A percentile compares a stretch with the other conserved stretches of the same genome.
Evolutionary conservation across 2,888 invertebrate genomes (phyloP).

Genomic region (Harpalus rufipes): DNA sequence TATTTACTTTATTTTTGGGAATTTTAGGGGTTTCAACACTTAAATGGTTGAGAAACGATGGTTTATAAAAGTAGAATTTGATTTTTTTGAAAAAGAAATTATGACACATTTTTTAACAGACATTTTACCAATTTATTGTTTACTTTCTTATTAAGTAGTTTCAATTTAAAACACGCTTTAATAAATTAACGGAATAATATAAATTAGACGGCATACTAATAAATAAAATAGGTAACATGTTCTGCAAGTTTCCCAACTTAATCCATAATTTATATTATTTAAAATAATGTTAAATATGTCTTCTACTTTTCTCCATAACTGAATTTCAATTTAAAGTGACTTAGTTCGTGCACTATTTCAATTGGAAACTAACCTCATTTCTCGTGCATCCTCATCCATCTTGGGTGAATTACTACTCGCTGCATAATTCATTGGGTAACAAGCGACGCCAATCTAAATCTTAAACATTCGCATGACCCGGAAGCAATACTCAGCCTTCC

Average conservation of each 20-base stretch:
- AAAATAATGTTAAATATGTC: background rate
- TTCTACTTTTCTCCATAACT: background rate
- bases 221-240: too few species aligned
- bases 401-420: conserved; percentile 41
- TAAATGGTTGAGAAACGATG: too few species aligned
- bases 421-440: conserved; percentile 65
- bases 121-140: too few species aligned
- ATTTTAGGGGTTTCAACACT: too few species aligned
- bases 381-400: conserved; percentile 18
- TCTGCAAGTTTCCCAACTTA: background rate
- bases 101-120: too few species aligned
- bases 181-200: too few species aligned
- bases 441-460: conserved; percentile 62
- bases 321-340: background rate
- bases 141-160: too few species aligned
- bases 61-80: too few species aligned
- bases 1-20: too few species aligned
- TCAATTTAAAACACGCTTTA: too few species aligned
- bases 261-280: background rate
- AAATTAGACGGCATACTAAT: too few species aligned
- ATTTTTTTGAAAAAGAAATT: too few species aligned
- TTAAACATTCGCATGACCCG: conserved; percentile 59
- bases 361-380: background rate
- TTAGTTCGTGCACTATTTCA: background rate
- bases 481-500: conserved; percentile 33